These are phyloP conservation scores for Crax fasciolata DNA, from an alignment of 2,797 vertebrate species.

Conservation along the genomic window DNA sequence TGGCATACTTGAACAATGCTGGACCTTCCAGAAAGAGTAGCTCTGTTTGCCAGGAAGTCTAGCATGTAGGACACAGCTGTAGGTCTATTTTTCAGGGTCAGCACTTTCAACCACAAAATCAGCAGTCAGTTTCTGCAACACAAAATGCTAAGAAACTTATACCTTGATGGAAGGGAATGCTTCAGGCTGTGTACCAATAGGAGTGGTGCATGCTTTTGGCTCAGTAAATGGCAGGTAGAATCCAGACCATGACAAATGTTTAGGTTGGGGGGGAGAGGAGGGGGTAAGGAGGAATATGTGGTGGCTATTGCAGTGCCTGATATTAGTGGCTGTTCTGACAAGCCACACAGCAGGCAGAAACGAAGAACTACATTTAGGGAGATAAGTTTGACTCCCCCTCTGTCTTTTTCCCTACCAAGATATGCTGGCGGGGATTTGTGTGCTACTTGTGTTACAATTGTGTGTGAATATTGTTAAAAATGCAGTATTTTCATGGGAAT, in stretches of 20 bases:
- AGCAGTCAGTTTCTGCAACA: neutral
- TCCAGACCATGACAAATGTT: neutral
- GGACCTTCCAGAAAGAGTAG: conserved; percentile 9
- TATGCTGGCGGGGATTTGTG: conserved; percentile 17
- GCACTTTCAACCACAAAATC: conserved; percentile 36
- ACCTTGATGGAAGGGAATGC: neutral
- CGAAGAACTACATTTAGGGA: neutral
- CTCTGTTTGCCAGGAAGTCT: neutral
- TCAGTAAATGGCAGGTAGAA: neutral
- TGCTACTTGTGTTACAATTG: neutral
- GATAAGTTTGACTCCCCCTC: neutral
- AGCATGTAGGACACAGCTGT: neutral
- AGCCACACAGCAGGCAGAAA: conserved; percentile 21
- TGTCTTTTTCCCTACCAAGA: neutral
- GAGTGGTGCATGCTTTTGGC: neutral
- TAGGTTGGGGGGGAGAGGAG: neutral
- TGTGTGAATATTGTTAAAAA: neutral
- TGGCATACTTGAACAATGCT: neutral
- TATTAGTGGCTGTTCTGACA: conserved; percentile 4
- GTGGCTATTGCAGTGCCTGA: neutral
- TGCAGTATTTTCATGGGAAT: neutral
- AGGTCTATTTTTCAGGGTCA: conserved; percentile 30
- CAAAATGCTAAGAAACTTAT: neutral
- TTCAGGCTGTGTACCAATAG: neutral
- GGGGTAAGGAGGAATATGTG: neutral